phyloP scores from a whole-genome alignment of 2,888 invertebrate species.

The Eucera pruinosa region DNA sequence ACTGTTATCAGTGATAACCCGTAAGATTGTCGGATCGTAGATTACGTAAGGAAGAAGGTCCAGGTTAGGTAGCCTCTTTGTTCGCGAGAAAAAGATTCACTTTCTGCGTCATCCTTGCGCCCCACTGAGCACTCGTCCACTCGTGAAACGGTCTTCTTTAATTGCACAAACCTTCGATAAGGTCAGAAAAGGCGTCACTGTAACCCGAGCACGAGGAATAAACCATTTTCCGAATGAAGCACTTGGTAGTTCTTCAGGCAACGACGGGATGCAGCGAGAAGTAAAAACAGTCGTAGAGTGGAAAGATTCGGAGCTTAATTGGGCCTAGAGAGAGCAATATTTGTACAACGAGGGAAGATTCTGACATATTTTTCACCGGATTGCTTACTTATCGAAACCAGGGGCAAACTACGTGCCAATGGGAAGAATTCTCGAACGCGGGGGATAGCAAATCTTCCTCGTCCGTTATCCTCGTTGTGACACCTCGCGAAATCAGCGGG shows the following conservation, averaged over 20 bases:
- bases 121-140: too few relatives aligned
- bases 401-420: neutral
- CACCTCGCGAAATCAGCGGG: neutral
- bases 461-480: neutral
- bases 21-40: neutral
- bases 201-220: neutral
- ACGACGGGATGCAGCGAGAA: neutral
- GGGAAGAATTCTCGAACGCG: neutral
- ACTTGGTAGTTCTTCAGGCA: too few relatives aligned
- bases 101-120: neutral
- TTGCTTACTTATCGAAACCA: neutral
- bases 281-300: too few relatives aligned
- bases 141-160: too few relatives aligned
- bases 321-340: too few relatives aligned
- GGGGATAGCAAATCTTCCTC: neutral
- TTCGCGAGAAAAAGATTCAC: too few relatives aligned
- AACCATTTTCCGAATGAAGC: too few relatives aligned
- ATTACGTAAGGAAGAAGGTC: neutral
- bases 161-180: neutral
- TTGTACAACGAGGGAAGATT: neutral
- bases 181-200: neutral
- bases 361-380: neutral
- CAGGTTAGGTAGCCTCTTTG: too few relatives aligned
- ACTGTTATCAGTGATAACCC: conserved; percentile 41
- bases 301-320: neutral